These are phyloP conservation scores for Zaprionus davidi DNA, from an alignment of 1,140 invertebrate genomes.

Conservation along the genomic window DNA sequence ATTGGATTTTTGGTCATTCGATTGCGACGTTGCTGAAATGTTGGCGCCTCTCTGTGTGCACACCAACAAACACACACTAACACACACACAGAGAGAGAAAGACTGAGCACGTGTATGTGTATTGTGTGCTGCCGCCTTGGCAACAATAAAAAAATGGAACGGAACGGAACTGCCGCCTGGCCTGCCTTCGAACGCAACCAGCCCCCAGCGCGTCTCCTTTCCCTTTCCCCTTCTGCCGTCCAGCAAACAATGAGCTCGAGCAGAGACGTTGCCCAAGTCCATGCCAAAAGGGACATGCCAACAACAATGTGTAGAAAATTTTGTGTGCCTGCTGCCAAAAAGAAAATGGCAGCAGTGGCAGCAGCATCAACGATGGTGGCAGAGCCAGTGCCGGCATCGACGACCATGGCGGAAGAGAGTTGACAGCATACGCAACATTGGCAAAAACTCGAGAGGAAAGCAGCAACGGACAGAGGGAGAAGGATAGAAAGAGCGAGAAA, in stretches of 20 bases:
- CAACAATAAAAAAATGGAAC: slow-evolving; percentile 74
- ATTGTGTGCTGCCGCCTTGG: slow-evolving; percentile 64
- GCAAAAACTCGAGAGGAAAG: slow-evolving; percentile 64
- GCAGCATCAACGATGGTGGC: slow-evolving; percentile 20
- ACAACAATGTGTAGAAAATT: slow-evolving; percentile 61
- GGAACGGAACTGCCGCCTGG: slow-evolving; percentile 71
- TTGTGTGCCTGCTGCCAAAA: slow-evolving; percentile 69
- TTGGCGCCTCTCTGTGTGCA: slow-evolving; percentile 66
- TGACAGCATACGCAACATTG: slow-evolving; percentile 82
- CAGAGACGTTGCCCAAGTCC: slow-evolving; percentile 45
- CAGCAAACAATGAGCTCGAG: slow-evolving; percentile 13
- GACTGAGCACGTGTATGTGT: slow-evolving; percentile 13
- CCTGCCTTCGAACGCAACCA: slow-evolving; percentile 62
- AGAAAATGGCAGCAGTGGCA: slow-evolving; percentile 39
- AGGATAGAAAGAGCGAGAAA: not conserved
- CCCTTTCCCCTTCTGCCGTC: not conserved
- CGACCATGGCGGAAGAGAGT: slow-evolving; percentile 74
- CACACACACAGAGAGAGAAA: slow-evolving; percentile 7
- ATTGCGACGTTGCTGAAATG: slow-evolving; percentile 59
- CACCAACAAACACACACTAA: slow-evolving; percentile 27
- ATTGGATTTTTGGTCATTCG: slow-evolving; percentile 40
- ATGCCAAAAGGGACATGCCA: slow-evolving; percentile 80
- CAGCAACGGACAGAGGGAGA: not conserved
- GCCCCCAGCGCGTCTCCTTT: slow-evolving; percentile 4
- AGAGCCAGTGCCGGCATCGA: slow-evolving; percentile 18